phyloP scores from a whole-genome alignment of 2,888 invertebrate genomes.

The Suillia variegata region DNA sequence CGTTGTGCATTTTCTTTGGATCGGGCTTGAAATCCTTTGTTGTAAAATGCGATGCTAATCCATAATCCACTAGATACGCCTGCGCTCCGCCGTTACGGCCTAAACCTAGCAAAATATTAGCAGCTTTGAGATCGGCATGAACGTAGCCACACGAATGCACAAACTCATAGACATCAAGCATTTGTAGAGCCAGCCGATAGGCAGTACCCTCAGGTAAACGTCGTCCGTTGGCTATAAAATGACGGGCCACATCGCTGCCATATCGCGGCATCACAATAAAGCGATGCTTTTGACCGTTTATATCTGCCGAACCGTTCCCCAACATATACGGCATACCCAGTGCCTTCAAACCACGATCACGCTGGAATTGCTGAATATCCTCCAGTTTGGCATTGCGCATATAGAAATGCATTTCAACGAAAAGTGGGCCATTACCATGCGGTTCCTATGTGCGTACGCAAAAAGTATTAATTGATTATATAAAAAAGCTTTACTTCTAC shows the following conservation, averaged over 20 bases:
- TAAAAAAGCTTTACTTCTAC: slow-evolving; percentile 48
- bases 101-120: slow-evolving; percentile 84
- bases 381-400: slow-evolving; percentile 74
- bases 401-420: slow-evolving; percentile 92
- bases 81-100: slow-evolving; percentile 71
- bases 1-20: slow-evolving; percentile 92
- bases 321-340: slow-evolving; percentile 86
- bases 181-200: slow-evolving; percentile 81
- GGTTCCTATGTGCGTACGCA: slow-evolving; percentile 81
- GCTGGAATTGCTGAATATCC: slow-evolving; percentile 67
- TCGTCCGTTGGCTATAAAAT: slow-evolving; percentile 72
- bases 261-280: slow-evolving; percentile 90
- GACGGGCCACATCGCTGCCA: slow-evolving; percentile 82
- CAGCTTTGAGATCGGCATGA: slow-evolving; percentile 95
- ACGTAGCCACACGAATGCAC: slow-evolving; percentile 89
- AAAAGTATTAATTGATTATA: too few relatives aligned
- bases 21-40: slow-evolving; percentile 85
- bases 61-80: slow-evolving; percentile 91
- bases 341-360: slow-evolving; percentile 65
- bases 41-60: slow-evolving; percentile 78
- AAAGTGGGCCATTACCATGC: slow-evolving; percentile 89
- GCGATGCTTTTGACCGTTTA: slow-evolving; percentile 77
- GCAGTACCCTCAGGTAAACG: slow-evolving; percentile 75
- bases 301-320: slow-evolving; percentile 81
- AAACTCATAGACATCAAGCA: slow-evolving; percentile 88